These are phyloP conservation scores for Gari tellinella DNA, from an alignment of 2,888 invertebrate species.

Conservation along the genomic window DNA sequence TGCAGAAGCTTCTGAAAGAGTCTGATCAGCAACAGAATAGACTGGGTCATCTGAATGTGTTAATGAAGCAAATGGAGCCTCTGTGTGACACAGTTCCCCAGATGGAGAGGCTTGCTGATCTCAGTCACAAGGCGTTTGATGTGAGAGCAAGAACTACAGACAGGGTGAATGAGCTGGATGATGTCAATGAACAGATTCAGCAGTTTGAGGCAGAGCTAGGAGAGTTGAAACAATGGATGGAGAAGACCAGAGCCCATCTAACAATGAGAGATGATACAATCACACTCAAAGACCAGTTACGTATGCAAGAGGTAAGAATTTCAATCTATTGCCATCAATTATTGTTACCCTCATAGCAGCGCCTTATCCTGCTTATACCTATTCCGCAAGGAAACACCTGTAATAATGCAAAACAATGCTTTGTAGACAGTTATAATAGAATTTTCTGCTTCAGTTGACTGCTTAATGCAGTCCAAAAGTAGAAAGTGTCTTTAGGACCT, in stretches of 20 bases:
- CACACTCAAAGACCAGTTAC: conserved; percentile 74
- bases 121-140: conserved; percentile 68
- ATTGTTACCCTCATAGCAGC: no score
- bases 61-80: conserved; percentile 73
- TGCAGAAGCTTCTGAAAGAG: conserved; percentile 71
- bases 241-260: conserved; percentile 89
- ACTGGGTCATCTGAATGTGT: conserved; percentile 66
- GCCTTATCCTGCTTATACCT: no score
- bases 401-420: no score
- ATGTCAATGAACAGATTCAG: conserved; percentile 97
- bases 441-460: no score
- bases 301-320: conserved; percentile 70
- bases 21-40: conserved; percentile 70
- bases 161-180: conserved; percentile 90
- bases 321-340: neutral
- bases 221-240: conserved; percentile 95
- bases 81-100: conserved; percentile 67
- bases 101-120: conserved; percentile 62
- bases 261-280: conserved; percentile 73
- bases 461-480: no score
- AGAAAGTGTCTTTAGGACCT: no score
- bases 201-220: conserved; percentile 97
- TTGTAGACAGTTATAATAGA: no score
- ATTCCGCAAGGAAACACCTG: no score
- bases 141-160: conserved; percentile 61